Percentiles rank a stretch among this genome's conserved stretches.
These are phyloP conservation scores for Xiphorhynchus elegans DNA, from an alignment of 2,113 vertebrate species.

Conservation along the genomic window DNA sequence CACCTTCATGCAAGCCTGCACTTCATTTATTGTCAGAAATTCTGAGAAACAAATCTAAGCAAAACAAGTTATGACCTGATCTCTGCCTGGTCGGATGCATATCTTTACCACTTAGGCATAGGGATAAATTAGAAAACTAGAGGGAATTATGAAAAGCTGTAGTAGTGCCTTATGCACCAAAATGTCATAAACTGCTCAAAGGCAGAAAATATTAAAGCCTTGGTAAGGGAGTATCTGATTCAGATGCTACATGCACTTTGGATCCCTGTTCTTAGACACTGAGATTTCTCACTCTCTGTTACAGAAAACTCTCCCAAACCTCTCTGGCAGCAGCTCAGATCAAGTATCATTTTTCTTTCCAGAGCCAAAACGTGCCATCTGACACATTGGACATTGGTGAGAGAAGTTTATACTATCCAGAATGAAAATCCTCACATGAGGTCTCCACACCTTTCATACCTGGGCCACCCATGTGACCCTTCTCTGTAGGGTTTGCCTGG, in stretches of 20 bases:
- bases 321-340: background rate
- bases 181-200: background rate
- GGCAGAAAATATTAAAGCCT: background rate
- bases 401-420: background rate
- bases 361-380: background rate
- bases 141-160: background rate
- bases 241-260: background rate
- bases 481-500: background rate
- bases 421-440: background rate
- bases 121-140: background rate
- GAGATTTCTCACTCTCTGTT: background rate
- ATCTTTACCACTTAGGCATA: background rate
- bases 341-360: background rate
- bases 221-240: background rate
- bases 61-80: constrained; percentile 24
- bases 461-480: background rate
- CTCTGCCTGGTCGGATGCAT: background rate
- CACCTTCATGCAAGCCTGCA: constrained; percentile 53
- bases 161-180: background rate
- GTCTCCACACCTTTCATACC: background rate
- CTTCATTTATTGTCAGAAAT: constrained; percentile 53
- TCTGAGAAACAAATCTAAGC: constrained; percentile 15
- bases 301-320: background rate
- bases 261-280: background rate
- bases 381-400: background rate